Evolutionary conservation across 2,888 invertebrate species (phyloP).

Genomic region (Tanytarsus gracilentus): DNA sequence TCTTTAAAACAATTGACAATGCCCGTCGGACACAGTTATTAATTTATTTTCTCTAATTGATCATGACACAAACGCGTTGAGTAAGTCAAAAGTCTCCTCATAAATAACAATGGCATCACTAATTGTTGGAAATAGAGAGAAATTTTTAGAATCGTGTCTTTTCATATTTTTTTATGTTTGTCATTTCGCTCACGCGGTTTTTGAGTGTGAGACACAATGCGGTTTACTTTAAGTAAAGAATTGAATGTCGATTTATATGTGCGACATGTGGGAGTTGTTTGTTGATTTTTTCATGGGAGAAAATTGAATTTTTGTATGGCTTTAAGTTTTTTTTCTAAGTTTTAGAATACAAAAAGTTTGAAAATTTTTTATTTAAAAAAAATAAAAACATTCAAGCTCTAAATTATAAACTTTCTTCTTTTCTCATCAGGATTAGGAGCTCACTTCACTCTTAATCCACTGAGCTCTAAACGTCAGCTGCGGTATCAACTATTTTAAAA

Average conservation of each 20-base stretch:
- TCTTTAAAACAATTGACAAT: not conserved
- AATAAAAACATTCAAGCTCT: not conserved
- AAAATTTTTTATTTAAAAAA: too few relatives aligned
- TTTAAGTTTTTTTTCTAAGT: too few relatives aligned
- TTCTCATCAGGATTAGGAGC: not conserved
- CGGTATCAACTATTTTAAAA: too few relatives aligned
- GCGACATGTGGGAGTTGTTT: too few relatives aligned
- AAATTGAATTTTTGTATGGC: too few relatives aligned
- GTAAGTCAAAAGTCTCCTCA: not conserved
- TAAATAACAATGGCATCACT: not conserved
- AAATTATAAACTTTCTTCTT: not conserved
- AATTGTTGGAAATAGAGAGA: conserved; percentile 2
- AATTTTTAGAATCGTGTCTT: not conserved
- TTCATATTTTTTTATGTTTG: not conserved
- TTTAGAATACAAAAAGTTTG: too few relatives aligned
- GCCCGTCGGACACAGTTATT: not conserved
- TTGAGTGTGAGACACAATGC: not conserved
- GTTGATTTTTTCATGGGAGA: too few relatives aligned
- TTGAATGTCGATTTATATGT: too few relatives aligned
- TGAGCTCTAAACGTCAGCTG: too few relatives aligned
- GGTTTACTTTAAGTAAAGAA: not conserved
- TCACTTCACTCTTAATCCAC: too few relatives aligned
- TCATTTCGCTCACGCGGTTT: not conserved
- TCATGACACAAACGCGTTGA: not conserved
- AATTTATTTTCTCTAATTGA: conserved; percentile 13